Evolutionary conservation across 2,797 vertebrate genomes (phyloP), one percentile per base, ranked within the genome.

Genomic region (Phoebastria nigripes): DNA sequence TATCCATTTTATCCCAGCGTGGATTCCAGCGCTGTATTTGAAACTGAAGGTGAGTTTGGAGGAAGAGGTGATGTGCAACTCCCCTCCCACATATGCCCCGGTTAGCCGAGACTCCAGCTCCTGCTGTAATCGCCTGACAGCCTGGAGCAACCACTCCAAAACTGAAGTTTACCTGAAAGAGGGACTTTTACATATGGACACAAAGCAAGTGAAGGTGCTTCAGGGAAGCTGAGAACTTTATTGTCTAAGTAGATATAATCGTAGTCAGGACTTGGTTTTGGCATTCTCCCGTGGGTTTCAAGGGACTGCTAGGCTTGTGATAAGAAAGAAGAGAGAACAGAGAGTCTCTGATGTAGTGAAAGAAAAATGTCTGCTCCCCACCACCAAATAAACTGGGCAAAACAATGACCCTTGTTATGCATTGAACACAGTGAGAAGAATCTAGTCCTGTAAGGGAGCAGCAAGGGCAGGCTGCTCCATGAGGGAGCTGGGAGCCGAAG

Each of bases 81-180:
- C 2, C 8, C 9, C 6, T 80, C 59, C 9, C 29, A 49, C 4
- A 25, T 17, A 7, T 55, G 17, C 12, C 25, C 7, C 0, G 0
- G 10, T 37, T 51, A 65, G 7, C 17, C 2, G 3, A 73, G 54
- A 46, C 8, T 82, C 13, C 14, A 56, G 14, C 16, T 61, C 22
- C 54, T 81, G 2, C 33, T 51, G 19, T 37, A 70, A 59, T 76
- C 1, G 1, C 20, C 29, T 85, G 42, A 71, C 5, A 58, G 17
- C 11, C 31, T 52, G 19, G 9, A 73, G 8, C 13, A 82, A n/a
- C 6, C 15, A 20, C 35, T 49, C 13, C 46, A 63, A 73, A 92
- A 28, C 15, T 54, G 29, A 89, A 31, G 15, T 56, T 67, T 82
- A n/a, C 9, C 15, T 51, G 29, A 49, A 71, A 62, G 15, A 52